Evolutionary conservation across 1,140 invertebrate genomes (phyloP), one percentile per base, ranked within the genome.

Genomic region (Bicyclus anynana): DNA sequence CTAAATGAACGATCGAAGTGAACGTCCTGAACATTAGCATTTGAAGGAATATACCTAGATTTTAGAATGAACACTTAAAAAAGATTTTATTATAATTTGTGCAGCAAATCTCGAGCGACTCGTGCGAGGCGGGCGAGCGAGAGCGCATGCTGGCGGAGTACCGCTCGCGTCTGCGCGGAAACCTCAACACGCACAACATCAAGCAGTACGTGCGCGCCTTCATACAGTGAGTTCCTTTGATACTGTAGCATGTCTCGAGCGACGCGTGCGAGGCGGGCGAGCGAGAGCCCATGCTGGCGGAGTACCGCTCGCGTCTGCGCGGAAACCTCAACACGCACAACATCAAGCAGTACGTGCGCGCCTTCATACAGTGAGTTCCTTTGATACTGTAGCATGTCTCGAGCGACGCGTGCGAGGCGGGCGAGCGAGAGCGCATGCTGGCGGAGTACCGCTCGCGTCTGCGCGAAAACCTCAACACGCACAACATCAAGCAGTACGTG

Each of bases 171-270:
- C 90, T 97, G 52, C 92, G 94, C 64, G 92, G 94, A 18, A 93
- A 94, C 53, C 92, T 97, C 53, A 97, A 97, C 86, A 92, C 94
- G 21, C 93, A 93, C 73, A 97, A 97, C 85, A 91, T 97, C 53
- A 94, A 94, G 69, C 92, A 92, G 72, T 97, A 95, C 77, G 95
- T 96, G 12, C 92, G 94, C 69, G 92, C 94, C 20, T 97, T 96
- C 84, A 93, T 96, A 79, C 95, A 93, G 94, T 95, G 86, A 91
- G 91, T 90, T 4, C 10, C 35, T 48, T 12, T n/a, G n/a, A n/a
- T n/a, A n/a, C n/a, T n/a, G n/a, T n/a, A n/a, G n/a, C n/a, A n/a
- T n/a, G n/a, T n/a, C n/a, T n/a, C n/a, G n/a, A n/a, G n/a, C n/a
- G n/a, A n/a, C n/a, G n/a, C n/a, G 59, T 90, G 87, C 77, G 76